Conservation (phyloP, 2,888 invertebrate species). For the Athrips mouffetella region DNA sequence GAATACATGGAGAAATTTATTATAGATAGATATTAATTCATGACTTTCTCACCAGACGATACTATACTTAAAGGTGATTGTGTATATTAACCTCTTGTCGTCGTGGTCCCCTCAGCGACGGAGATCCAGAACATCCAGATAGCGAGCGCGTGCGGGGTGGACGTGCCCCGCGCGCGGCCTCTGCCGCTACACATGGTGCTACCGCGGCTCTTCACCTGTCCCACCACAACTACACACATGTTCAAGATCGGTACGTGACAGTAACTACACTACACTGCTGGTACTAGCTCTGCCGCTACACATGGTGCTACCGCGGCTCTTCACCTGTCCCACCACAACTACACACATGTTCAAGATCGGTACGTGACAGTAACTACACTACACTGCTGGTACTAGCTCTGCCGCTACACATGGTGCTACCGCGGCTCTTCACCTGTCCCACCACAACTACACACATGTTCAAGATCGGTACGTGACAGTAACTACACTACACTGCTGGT, state of each 20-base stretch:
- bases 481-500: too few relatives aligned
- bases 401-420: constrained; percentile 97
- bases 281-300: constrained; percentile 94
- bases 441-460: constrained; percentile 93
- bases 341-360: constrained; percentile 97
- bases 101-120: constrained; percentile 85
- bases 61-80: too few relatives aligned
- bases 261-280: too few relatives aligned
- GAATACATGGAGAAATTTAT: too few relatives aligned
- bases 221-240: constrained; percentile 91
- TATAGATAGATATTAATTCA: too few relatives aligned
- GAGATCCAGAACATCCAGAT: constrained; percentile 99
- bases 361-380: too few relatives aligned
- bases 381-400: too few relatives aligned
- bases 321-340: constrained; percentile 94
- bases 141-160: constrained; percentile 81
- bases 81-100: too few relatives aligned
- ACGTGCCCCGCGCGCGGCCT: constrained; percentile 87
- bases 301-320: constrained; percentile 96
- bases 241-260: constrained; percentile 99
- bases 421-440: constrained; percentile 96
- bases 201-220: constrained; percentile 96
- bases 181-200: constrained; percentile 97
- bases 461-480: constrained; percentile 98
- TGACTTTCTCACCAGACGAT: too few relatives aligned